These are phyloP conservation scores for Ectobius pallidus DNA, from an alignment of 2,888 invertebrate species.

Conservation along the genomic window DNA sequence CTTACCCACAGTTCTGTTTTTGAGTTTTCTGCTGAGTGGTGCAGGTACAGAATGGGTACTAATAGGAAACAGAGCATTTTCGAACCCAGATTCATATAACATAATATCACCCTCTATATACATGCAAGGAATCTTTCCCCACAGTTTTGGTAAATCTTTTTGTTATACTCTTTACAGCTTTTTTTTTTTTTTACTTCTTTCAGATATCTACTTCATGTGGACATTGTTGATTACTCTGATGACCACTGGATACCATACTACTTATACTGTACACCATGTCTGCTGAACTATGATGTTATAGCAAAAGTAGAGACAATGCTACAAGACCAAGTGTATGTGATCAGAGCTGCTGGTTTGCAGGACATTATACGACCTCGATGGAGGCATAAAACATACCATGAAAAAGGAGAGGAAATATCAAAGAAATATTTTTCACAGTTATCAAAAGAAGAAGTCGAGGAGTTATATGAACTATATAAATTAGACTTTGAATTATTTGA, in stretches of 20 bases:
- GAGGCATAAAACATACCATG: slow-evolving; percentile 51
- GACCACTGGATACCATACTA: slow-evolving; percentile 66
- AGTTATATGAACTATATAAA: slow-evolving; percentile 57
- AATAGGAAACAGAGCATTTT: too few species aligned
- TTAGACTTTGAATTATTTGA: slow-evolving; percentile 61
- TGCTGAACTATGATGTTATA: slow-evolving; percentile 60
- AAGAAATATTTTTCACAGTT: slow-evolving; percentile 56
- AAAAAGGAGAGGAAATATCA: slow-evolving; percentile 50
- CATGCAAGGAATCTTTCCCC: too few species aligned
- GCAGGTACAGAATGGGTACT: too few species aligned
- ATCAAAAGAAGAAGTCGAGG: slow-evolving; percentile 50
- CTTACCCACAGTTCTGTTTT: too few species aligned
- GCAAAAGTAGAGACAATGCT: slow-evolving; percentile 62
- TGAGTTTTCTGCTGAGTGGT: too few species aligned
- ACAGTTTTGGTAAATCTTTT: too few species aligned
- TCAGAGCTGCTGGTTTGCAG: slow-evolving; percentile 51
- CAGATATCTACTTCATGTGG: slow-evolving; percentile 55
- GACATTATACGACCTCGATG: slow-evolving; percentile 51
- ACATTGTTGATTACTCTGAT: slow-evolving; percentile 56
- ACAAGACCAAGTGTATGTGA: slow-evolving; percentile 59
- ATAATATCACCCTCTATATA: too few species aligned
- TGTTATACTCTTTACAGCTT: too few species aligned
- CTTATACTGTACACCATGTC: slow-evolving; percentile 63
- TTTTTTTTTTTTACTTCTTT: slow-evolving; percentile 22
- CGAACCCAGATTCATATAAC: too few species aligned